Conservation (phyloP, 2,888 invertebrate genomes). For the Oligia latruncula region DNA sequence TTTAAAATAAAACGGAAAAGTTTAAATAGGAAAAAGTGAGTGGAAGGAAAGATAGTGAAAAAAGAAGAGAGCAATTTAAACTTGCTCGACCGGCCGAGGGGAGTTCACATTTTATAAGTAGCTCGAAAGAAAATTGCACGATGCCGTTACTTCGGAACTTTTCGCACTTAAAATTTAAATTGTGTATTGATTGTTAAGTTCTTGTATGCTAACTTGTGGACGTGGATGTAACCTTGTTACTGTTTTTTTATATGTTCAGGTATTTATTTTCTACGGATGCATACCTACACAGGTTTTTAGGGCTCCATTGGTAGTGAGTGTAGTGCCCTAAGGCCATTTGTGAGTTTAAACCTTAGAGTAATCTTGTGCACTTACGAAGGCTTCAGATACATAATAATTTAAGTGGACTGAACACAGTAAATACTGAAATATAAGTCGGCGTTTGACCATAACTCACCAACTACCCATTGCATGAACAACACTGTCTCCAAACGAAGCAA, state of each 20-base stretch:
- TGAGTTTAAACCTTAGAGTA: not conserved
- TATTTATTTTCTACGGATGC: not conserved
- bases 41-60: conserved; percentile 87
- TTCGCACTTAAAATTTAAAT: conserved; percentile 64
- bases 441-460: conserved; percentile 12
- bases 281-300: not conserved
- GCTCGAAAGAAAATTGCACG: conserved; percentile 82
- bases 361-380: not conserved
- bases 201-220: conserved; percentile 40
- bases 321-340: not conserved
- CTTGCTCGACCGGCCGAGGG: conserved; percentile 80
- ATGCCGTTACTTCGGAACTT: conserved; percentile 77
- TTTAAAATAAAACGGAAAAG: conserved; percentile 87
- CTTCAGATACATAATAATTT: not conserved
- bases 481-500: conserved; percentile 47
- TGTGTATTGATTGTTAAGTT: conserved; percentile 62
- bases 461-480: conserved; percentile 14
- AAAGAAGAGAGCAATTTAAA: conserved; percentile 87
- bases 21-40: conserved; percentile 89
- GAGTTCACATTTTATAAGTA: conserved; percentile 85
- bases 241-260: not conserved
- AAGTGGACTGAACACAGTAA: not conserved
- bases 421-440: not conserved
- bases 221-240: conserved; percentile 8
- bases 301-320: not conserved